A percentile compares a stretch with the other conserved stretches of the same genome.
phyloP scores from a whole-genome alignment of 2,113 vertebrate genomes.

The Labrus mixtus region DNA sequence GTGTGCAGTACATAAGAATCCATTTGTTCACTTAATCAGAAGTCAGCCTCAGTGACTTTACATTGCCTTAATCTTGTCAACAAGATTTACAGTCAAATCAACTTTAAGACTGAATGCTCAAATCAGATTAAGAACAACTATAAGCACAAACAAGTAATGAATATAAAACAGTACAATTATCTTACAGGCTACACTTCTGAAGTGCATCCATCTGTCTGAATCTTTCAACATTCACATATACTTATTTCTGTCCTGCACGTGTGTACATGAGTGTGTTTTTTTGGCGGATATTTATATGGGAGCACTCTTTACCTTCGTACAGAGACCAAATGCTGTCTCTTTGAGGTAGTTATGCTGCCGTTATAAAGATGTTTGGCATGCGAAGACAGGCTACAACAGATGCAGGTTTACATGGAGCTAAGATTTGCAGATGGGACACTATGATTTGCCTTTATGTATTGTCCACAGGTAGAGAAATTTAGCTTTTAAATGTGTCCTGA shows the following conservation, averaged over 20 bases:
- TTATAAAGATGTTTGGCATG: slow-evolving; percentile 62
- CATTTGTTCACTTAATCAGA: slow-evolving; percentile 38
- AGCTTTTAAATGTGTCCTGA: no score
- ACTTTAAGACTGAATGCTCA: slow-evolving; percentile 20
- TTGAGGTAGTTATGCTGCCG: slow-evolving; percentile 59
- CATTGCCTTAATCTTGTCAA: slow-evolving; percentile 23
- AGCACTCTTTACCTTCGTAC: slow-evolving; percentile 31
- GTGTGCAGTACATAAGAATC: slow-evolving; percentile 6
- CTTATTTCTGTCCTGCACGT: no score
- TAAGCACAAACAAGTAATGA: neutral
- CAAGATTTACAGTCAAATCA: slow-evolving; percentile 39
- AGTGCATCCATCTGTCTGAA: slow-evolving; percentile 20
- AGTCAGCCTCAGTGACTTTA: slow-evolving; percentile 27
- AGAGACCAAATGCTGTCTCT: slow-evolving; percentile 61
- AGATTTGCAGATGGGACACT: slow-evolving; percentile 58
- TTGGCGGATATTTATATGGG: slow-evolving; percentile 22
- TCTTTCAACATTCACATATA: neutral
- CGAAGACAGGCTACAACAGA: no score
- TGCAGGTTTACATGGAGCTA: neutral
- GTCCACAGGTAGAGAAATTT: neutral
- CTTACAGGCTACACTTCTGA: neutral
- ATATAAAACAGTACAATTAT: neutral
- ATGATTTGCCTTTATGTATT: neutral
- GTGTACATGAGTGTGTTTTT: no score
- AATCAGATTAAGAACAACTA: neutral